Base-by-base conservation (phyloP, 2,888 invertebrate genomes). In the Parelbella ahira region DNA sequence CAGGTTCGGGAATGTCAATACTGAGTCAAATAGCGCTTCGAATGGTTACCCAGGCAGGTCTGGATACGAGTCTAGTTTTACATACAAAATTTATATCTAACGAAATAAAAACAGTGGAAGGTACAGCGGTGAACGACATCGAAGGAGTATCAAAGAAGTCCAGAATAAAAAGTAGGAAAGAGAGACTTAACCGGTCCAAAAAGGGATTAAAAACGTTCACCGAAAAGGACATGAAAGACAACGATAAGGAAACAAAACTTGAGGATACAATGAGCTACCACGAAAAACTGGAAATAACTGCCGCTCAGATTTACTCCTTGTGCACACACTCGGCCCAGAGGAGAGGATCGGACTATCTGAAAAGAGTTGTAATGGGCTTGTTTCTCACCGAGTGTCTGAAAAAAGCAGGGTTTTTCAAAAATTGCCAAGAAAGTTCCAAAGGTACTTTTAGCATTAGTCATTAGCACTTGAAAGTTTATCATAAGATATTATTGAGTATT, bases 1-100 rank as follows among this genome's bases (percentile, higher is more conserved):
- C n/a, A 91, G 91, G 91, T 3, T 93, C 93, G 0, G 94, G 96
- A 0, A 95, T 95, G 93, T 95, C 95, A 37, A 89, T 94, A 32
- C 80, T 95, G 1, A 93, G 93, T 50, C 91, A 91, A 59, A 89
- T 94, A 27, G 93, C 95, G 0, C 66, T 95, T 13, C 86, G 95
- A 33, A 91, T 94, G 77, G 88, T 94, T n/a, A 94, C 95, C 0
- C 93, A 94, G 64, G 88, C 89, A 0, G 88, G 89, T 0, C 64
- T 90, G 0, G 68, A 84, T 1, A 74, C 82, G 11, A 87, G 86
- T 50, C 56, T 89, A 21, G 64, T 81, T 13, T 84, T 90, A 33
- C 77, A 87, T 54, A 64, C 84, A 10, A 87, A 89, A 54, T 66
- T 77, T 50, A 51, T 81, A 9, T 58, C 65, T 12, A 76, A 68